phyloP scores from a whole-genome alignment of 1,140 invertebrate species.

The Diorhabda sublineata region DNA sequence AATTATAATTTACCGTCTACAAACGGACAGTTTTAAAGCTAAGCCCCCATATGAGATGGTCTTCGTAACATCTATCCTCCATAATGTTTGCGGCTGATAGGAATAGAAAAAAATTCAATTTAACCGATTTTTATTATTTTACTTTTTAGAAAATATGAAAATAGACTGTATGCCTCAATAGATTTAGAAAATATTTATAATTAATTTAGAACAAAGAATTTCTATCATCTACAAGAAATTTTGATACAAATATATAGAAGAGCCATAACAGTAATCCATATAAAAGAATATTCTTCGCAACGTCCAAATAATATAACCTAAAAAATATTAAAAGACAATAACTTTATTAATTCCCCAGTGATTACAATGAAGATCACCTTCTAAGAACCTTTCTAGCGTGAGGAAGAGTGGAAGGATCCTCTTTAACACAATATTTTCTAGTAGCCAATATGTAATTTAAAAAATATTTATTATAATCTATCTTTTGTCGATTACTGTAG shows the following conservation, averaged over 20 bases:
- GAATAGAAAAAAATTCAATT: too few relatives aligned
- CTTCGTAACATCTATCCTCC: too few relatives aligned
- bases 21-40: too few relatives aligned
- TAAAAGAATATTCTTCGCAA: constrained; percentile 38
- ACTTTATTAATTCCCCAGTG: neutral
- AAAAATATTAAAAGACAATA: constrained; percentile 31
- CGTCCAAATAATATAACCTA: constrained; percentile 56
- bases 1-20: too few relatives aligned
- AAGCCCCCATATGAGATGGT: too few relatives aligned
- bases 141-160: too few relatives aligned
- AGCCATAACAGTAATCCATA: constrained; percentile 25
- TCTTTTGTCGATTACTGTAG: constrained; percentile 53
- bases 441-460: constrained; percentile 68
- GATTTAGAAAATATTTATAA: too few relatives aligned
- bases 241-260: constrained; percentile 17
- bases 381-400: constrained; percentile 57
- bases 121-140: too few relatives aligned
- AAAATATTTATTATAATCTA: constrained; percentile 68
- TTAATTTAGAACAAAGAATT: neutral
- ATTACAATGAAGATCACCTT: constrained; percentile 41
- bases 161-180: too few relatives aligned
- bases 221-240: neutral
- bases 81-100: too few relatives aligned
- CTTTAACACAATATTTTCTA: constrained; percentile 69
- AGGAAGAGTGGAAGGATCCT: constrained; percentile 71